Evolutionary conservation across 2,113 vertebrate genomes (phyloP), one percentile per base, ranked within the genome.

Genomic region (Nematolebias whitei): DNA sequence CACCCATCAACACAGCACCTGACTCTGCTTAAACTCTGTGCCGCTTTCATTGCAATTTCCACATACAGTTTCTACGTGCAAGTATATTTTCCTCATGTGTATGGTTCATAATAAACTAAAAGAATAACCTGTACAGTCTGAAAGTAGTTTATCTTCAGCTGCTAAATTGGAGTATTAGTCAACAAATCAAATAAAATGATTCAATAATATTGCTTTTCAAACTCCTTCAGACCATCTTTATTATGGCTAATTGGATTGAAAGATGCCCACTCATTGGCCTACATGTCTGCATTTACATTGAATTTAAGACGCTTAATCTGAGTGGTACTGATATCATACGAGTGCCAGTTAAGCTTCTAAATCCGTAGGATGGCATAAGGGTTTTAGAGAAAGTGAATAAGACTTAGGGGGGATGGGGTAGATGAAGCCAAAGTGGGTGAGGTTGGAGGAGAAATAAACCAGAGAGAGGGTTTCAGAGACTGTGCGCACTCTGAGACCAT

Each of bases 161-260:
- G 62, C 67, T 51, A 74, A 66, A 54, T 41, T 74, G 49, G 47
- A 49, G 38, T 65, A 66, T 74, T 64, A 72, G 75, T 79, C 73
- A 74, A 76, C 78, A 84, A 83, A 58, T 54, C 74, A 57, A 23
- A 63, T 59, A 75, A 68, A 80, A 80, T 63, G 55, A 85, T 86
- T 84, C 79, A 53, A 88, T 87, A 85, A 78, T 51, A 80, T 69
- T 73, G 71, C 79, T 85, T 82, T 68, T 60, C 48, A 78, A 78
- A 85, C 90, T 87, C 71, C 83, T 72, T 70, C 81, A 84, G 83
- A 81, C 73, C 72, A 74, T 53, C 80, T 87, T 89, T 81, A 87
- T 89, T 90, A 82, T 51, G 32, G 78, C 83, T 91, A 92, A 92
- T 93, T 89, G 89, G 90, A 92, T 91, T 91, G 78, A 87, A 75